These are phyloP conservation scores for Aphelocoma californica DNA, from an alignment of 2,797 vertebrate species.

Conservation along the genomic window DNA sequence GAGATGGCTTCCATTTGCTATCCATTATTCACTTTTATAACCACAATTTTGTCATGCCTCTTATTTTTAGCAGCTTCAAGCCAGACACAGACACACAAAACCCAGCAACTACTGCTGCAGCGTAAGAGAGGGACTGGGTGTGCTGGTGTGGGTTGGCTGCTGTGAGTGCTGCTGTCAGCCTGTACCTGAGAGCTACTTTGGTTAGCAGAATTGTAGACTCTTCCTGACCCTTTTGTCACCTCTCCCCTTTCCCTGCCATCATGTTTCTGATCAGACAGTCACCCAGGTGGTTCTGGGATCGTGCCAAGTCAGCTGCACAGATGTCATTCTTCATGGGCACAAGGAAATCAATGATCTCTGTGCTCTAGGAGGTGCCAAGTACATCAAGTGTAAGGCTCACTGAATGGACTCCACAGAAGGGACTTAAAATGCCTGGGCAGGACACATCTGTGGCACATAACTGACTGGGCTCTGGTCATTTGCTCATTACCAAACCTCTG, in stretches of 20 bases:
- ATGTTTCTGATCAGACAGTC: background rate
- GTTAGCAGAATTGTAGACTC: background rate
- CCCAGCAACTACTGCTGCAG: background rate
- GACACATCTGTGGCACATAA: background rate
- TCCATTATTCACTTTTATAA: background rate
- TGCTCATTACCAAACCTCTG: background rate
- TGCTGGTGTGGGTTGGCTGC: background rate
- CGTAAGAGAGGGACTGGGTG: background rate
- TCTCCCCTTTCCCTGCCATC: background rate
- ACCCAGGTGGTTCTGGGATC: background rate
- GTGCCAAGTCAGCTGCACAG: background rate
- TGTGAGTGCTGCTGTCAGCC: background rate
- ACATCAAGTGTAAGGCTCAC: background rate
- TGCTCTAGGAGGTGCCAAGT: background rate
- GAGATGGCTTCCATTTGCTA: background rate
- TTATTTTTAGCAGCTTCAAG: background rate
- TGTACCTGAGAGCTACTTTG: rapidly evolving
- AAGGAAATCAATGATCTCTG: background rate
- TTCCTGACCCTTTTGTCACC: background rate
- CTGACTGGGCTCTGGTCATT: background rate
- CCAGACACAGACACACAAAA: background rate
- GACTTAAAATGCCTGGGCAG: background rate
- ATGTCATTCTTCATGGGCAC: background rate
- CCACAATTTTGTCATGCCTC: background rate
- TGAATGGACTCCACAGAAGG: background rate